These are phyloP conservation scores for Nomia melanderi DNA, from an alignment of 1,140 invertebrate genomes.

Conservation along the genomic window DNA sequence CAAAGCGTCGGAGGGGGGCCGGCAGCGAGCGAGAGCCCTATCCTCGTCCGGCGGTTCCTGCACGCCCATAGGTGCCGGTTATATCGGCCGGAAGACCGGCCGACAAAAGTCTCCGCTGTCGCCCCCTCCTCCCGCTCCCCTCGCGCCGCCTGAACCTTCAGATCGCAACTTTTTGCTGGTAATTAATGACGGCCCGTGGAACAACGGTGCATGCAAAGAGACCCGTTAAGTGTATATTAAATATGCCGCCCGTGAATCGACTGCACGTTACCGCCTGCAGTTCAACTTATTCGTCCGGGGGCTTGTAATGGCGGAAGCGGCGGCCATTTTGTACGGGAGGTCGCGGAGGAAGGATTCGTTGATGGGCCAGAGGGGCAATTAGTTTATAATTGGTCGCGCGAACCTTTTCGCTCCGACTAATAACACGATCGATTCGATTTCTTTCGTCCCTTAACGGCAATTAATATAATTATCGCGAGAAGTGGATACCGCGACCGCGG, in stretches of 20 bases:
- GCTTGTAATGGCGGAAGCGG: neutral
- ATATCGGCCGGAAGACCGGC: constrained; percentile 9
- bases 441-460: too few species aligned
- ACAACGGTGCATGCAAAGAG: constrained; percentile 28
- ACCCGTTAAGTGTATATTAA: constrained; percentile 26
- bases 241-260: neutral
- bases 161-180: constrained; percentile 40
- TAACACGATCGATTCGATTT: too few species aligned
- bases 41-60: constrained; percentile 10
- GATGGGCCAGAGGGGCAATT: too few species aligned
- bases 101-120: constrained; percentile 30
- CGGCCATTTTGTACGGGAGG: neutral
- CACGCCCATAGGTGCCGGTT: constrained; percentile 21
- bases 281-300: constrained; percentile 2
- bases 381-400: too few species aligned
- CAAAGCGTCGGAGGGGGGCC: constrained; percentile 34
- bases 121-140: neutral
- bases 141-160: too few species aligned
- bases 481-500: too few species aligned
- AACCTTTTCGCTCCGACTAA: too few species aligned
- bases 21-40: too few species aligned
- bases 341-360: too few species aligned
- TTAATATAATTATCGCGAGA: neutral
- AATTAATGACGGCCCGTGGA: constrained; percentile 33
- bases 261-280: constrained; percentile 1